Evolutionary conservation across 2,797 vertebrate species (phyloP), one percentile per base, ranked within the genome.

Genomic region (Lepilemur septentrionalis): DNA sequence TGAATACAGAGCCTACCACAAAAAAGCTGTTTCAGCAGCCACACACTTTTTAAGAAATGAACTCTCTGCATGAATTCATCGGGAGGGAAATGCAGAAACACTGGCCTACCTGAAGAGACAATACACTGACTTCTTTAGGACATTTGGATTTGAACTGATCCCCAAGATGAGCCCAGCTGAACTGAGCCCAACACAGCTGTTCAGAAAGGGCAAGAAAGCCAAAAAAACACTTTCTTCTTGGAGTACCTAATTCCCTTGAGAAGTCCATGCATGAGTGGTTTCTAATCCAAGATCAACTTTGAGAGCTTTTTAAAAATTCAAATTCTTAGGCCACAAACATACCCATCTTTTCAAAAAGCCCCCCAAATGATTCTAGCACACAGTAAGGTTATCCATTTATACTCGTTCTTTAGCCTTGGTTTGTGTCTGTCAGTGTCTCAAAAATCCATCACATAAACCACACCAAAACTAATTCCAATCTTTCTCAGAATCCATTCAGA

Each of bases 271-370:
- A 50, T 61, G 13, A 88, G 17, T 73, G 61, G 72, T 63, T 90
- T 57, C 55, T 41, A 69, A 41, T 65, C 14, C 69, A 89, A 35
- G 30, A 87, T 82, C 63, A 88, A 50, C 32, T 35, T 35, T 15
- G 57, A 32, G 23, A 96, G 73, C 32, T 88, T 88, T 93, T 59
- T 7, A 84, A 92, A 93, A 82, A 89, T 46, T 93, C 61, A n/a
- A 82, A 95, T 52, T 52, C 22, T 15, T 79, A 41, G 35, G 25
- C 17, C 20, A 7, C 46, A 75, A 52, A 55, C n/a, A 84, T 8
- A 70, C 9, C 67, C 43, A 73, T 63, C 61, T 93, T 91, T 94
- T 52, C 50, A 84, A 65, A 84, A 78, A 92, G 76, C 41, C 50
- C 13, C 76, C 63, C 78, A 70, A 4, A 2, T 65, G 59, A 73